These are phyloP conservation scores for Chesias legatella DNA, from an alignment of 2,888 invertebrate species.

Conservation along the genomic window DNA sequence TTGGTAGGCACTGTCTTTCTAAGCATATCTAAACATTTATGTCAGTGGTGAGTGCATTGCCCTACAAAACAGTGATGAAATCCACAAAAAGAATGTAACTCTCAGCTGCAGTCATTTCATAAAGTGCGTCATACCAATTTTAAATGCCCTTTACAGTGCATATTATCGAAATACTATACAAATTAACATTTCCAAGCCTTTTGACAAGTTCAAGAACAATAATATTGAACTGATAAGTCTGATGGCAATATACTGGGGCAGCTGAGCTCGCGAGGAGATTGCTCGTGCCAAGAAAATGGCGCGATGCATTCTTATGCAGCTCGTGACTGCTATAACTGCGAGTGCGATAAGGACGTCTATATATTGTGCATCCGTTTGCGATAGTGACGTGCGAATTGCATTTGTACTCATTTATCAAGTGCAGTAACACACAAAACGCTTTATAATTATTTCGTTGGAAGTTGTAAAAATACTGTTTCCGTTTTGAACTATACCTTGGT, in stretches of 20 bases:
- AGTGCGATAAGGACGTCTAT: constrained; percentile 57
- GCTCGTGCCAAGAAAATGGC: constrained; percentile 54
- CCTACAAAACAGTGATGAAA: no score
- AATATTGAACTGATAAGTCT: constrained; percentile 49
- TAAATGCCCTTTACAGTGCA: no score
- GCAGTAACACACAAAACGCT: constrained; percentile 24
- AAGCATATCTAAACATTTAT: no score
- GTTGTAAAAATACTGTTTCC: neutral
- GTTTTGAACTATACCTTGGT: no score
- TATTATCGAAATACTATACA: no score
- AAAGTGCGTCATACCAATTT: no score
- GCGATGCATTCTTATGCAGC: constrained; percentile 62
- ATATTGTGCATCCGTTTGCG: constrained; percentile 46
- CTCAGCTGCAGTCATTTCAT: no score
- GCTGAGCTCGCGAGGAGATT: constrained; percentile 52
- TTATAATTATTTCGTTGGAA: constrained; percentile 1
- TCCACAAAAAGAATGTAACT: no score
- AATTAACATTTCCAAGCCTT: no score
- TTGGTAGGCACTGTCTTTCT: no score
- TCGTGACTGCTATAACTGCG: constrained; percentile 25
- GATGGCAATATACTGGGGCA: constrained; percentile 60
- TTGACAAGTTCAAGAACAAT: constrained; percentile 9
- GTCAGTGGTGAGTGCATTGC: no score
- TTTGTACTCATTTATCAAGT: constrained; percentile 29
- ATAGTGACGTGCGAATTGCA: constrained; percentile 49